Percentiles rank a stretch among this genome's conserved stretches.
These are phyloP conservation scores for Caenorhabditis sp. DNA, from an alignment of 2,888 invertebrate species.

Conservation along the genomic window DNA sequence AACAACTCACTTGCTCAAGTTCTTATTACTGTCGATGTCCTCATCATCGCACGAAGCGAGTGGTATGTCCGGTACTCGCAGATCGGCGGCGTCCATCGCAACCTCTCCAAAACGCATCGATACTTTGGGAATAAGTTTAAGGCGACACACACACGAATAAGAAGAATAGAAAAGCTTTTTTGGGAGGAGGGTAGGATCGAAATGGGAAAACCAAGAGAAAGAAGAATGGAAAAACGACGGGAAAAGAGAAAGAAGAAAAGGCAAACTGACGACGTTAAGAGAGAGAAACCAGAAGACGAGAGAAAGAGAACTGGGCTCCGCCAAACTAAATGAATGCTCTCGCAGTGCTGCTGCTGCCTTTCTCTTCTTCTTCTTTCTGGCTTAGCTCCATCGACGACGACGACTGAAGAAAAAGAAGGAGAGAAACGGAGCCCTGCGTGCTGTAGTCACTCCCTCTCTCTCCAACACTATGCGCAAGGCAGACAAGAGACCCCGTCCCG, in stretches of 20 bases:
- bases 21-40: constrained; percentile 67
- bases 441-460: constrained; percentile 44
- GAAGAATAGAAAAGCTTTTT: constrained; percentile 15
- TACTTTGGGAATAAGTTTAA: background rate
- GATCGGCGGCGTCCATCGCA: constrained; percentile 72
- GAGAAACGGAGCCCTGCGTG: constrained; percentile 41
- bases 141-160: constrained; percentile 16
- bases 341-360: constrained; percentile 12
- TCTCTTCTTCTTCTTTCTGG: constrained; percentile 21
- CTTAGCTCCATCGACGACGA: constrained; percentile 30
- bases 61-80: constrained; percentile 79
- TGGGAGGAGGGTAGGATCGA: constrained; percentile 15
- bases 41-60: constrained; percentile 77
- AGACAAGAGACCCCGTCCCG: constrained; percentile 1
- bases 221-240: constrained; percentile 29
- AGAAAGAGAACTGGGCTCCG: constrained; percentile 43
- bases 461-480: constrained; percentile 25
- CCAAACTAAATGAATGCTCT: constrained; percentile 59
- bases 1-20: constrained; percentile 57
- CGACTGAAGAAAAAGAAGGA: constrained; percentile 22
- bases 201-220: constrained; percentile 18
- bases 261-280: constrained; percentile 45
- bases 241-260: constrained; percentile 23
- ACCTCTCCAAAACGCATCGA: constrained; percentile 66
- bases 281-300: constrained; percentile 41